Conservation (phyloP, 1,140 invertebrate species). For the Caenorhabditis latens region DNA sequence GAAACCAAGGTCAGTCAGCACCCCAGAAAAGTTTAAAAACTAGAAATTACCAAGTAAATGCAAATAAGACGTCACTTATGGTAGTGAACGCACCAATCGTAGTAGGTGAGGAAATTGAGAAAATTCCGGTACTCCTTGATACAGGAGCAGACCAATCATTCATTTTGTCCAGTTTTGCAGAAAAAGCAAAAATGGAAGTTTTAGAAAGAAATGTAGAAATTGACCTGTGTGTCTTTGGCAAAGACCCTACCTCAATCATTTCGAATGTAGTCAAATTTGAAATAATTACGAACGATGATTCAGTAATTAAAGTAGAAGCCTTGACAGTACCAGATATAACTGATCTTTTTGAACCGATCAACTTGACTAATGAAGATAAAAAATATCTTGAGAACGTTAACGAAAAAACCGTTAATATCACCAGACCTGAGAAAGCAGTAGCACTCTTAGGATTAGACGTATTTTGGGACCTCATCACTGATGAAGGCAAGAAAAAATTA, state of each 20-base stretch:
- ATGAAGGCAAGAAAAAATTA: neutral
- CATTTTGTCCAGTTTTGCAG: neutral
- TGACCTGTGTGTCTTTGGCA: neutral
- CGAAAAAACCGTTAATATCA: neutral
- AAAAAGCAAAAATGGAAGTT: neutral
- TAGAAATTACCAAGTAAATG: neutral
- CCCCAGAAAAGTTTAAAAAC: neutral
- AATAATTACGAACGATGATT: neutral
- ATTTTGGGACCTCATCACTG: neutral
- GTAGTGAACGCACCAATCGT: neutral
- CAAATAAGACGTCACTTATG: neutral
- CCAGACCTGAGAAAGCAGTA: neutral
- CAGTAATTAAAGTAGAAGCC: neutral
- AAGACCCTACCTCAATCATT: neutral
- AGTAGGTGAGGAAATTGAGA: neutral
- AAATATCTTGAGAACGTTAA: neutral
- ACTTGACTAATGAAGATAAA: neutral
- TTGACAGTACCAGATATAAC: neutral
- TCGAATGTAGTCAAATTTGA: neutral
- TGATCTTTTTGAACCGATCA: neutral
- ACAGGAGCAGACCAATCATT: constrained; percentile 1
- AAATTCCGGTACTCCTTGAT: neutral
- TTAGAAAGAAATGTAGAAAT: neutral
- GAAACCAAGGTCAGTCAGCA: neutral
- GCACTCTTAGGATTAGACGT: neutral